These are phyloP conservation scores for Dione vanillae DNA, from an alignment of 2,888 invertebrate genomes.

Conservation along the genomic window DNA sequence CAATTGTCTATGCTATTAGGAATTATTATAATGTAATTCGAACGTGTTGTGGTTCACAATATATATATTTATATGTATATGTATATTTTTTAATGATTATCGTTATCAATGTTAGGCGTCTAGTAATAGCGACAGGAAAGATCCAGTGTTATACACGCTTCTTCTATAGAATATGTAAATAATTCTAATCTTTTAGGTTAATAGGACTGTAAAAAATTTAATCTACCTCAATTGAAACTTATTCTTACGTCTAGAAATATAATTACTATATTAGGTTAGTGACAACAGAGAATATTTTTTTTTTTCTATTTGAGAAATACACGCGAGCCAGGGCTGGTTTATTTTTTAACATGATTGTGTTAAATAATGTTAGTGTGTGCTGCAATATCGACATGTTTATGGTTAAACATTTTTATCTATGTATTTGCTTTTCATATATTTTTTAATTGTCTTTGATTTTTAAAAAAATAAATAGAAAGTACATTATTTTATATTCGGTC, in stretches of 20 bases:
- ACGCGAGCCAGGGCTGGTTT: constrained; percentile 61
- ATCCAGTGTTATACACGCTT: constrained; percentile 76
- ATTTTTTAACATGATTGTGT: constrained; percentile 57
- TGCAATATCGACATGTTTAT: constrained; percentile 70
- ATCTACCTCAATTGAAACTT: constrained; percentile 83
- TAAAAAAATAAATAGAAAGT: constrained; percentile 17
- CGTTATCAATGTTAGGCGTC: constrained; percentile 51
- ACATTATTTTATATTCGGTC: constrained; percentile 22
- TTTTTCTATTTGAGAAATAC: constrained; percentile 72
- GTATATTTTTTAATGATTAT: constrained; percentile 25
- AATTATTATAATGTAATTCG: constrained; percentile 22
- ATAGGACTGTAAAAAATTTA: constrained; percentile 83
- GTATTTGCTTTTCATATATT: constrained; percentile 64
- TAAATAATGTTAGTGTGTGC: constrained; percentile 69
- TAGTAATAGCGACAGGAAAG: constrained; percentile 57
- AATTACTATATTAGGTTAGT: constrained; percentile 80
- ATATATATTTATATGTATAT: background rate
- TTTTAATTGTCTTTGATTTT: constrained; percentile 27
- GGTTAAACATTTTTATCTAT: constrained; percentile 67
- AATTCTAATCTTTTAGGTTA: constrained; percentile 81
- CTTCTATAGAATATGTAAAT: constrained; percentile 76
- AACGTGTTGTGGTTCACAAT: constrained; percentile 23
- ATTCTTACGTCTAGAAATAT: constrained; percentile 77
- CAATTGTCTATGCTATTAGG: constrained; percentile 18
- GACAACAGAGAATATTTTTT: constrained; percentile 62